A percentile compares a stretch with the other conserved stretches of the same genome.
phyloP scores from a whole-genome alignment of 2,113 vertebrate species.

The Rissa tridactyla region DNA sequence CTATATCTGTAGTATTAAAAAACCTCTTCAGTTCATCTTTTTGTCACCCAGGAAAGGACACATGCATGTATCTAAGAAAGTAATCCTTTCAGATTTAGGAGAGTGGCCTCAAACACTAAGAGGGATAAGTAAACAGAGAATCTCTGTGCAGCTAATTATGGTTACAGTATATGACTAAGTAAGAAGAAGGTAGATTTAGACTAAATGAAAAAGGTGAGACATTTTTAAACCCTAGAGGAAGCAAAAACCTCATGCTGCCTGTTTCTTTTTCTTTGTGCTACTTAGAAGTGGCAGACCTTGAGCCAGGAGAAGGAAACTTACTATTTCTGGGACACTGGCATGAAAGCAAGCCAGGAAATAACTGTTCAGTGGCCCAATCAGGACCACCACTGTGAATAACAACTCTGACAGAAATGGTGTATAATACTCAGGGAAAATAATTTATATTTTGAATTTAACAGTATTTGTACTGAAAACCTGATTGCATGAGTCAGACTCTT shows the following conservation, averaged over 20 bases:
- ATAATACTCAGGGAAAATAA: neutral
- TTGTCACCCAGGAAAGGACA: neutral
- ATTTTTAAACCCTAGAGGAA: neutral
- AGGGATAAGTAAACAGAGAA: neutral
- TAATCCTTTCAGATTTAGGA: neutral
- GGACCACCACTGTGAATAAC: neutral
- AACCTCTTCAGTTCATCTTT: neutral
- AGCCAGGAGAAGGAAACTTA: neutral
- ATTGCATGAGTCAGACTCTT: neutral
- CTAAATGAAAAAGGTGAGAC: neutral
- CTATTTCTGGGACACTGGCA: accelerated
- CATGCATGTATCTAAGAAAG: neutral
- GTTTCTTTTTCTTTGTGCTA: neutral
- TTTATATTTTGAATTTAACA: neutral
- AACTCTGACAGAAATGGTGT: neutral
- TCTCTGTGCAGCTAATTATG: neutral
- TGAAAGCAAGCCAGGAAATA: neutral
- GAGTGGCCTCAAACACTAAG: neutral
- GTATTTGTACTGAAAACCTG: neutral
- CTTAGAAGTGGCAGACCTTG: neutral
- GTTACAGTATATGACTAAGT: neutral
- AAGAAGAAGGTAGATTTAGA: neutral
- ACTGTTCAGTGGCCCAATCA: neutral
- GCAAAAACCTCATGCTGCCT: neutral
- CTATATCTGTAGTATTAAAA: neutral